Conservation (phyloP, 2,113 vertebrate genomes). For the Lophotis ruficrista region DNA sequence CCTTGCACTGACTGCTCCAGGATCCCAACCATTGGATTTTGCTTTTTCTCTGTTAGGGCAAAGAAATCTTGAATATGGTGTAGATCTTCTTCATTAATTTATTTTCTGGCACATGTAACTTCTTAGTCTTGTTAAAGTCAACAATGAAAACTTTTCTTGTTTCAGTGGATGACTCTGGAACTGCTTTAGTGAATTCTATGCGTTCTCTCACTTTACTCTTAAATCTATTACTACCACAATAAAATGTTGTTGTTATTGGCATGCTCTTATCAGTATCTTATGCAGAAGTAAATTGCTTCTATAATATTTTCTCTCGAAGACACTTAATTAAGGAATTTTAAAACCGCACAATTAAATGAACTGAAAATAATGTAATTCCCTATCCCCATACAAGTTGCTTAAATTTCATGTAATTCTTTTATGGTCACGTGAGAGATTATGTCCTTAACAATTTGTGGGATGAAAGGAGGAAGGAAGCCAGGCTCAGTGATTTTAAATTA, state of each 20-base stretch:
- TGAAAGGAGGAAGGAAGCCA: not conserved
- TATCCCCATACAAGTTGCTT: not conserved
- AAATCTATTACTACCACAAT: not conserved
- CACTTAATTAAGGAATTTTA: not conserved
- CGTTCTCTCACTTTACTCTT: not conserved
- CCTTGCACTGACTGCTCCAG: not conserved
- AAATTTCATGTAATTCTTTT: not conserved
- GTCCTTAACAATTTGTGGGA: not conserved
- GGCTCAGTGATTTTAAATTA: not conserved
- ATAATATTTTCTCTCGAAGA: not conserved
- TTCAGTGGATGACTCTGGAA: not conserved
- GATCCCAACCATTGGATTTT: not conserved
- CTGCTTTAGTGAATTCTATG: not conserved
- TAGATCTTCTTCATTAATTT: not conserved
- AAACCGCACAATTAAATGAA: not conserved
- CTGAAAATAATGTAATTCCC: not conserved
- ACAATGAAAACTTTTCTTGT: not conserved
- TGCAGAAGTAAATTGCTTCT: not conserved
- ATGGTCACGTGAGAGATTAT: not conserved
- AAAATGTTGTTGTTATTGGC: not conserved
- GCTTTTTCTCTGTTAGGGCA: not conserved
- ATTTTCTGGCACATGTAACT: not conserved
- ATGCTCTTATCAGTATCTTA: not conserved
- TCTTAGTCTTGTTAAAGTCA: not conserved
- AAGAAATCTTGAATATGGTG: not conserved